phyloP scores from a whole-genome alignment of 2,113 vertebrate genomes.

The Zapus hudsonius region DNA sequence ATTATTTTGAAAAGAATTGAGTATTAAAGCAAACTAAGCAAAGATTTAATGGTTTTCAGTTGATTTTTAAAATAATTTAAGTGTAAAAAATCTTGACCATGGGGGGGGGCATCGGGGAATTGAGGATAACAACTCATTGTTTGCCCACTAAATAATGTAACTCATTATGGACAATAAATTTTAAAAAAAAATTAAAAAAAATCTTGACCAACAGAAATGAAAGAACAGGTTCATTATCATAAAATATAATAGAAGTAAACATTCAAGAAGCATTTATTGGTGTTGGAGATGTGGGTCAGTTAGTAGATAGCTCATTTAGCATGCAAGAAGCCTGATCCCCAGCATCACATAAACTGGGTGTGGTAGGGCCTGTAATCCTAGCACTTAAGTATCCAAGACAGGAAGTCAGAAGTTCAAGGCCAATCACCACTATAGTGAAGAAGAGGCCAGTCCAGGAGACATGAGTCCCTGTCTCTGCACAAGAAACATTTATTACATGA shows the following conservation, averaged over 20 bases:
- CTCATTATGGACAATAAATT: too few species aligned
- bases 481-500: constrained; percentile 1
- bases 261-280: background rate
- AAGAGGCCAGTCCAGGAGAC: background rate
- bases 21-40: constrained; percentile 44
- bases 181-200: too few species aligned
- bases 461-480: background rate
- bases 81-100: constrained; percentile 47
- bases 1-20: constrained; percentile 19
- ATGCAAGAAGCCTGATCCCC: background rate
- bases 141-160: too few species aligned
- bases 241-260: constrained; percentile 30
- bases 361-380: too few species aligned
- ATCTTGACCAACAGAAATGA: constrained; percentile 3
- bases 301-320: background rate
- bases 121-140: too few species aligned
- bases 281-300: background rate
- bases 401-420: background rate
- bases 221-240: background rate
- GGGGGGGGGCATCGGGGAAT: too few species aligned
- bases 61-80: constrained; percentile 33
- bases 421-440: too few species aligned
- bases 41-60: constrained; percentile 48
- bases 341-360: background rate
- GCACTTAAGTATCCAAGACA: background rate